These are phyloP conservation scores for Eubasilissa regina DNA, from an alignment of 1,140 invertebrate genomes.

Conservation along the genomic window DNA sequence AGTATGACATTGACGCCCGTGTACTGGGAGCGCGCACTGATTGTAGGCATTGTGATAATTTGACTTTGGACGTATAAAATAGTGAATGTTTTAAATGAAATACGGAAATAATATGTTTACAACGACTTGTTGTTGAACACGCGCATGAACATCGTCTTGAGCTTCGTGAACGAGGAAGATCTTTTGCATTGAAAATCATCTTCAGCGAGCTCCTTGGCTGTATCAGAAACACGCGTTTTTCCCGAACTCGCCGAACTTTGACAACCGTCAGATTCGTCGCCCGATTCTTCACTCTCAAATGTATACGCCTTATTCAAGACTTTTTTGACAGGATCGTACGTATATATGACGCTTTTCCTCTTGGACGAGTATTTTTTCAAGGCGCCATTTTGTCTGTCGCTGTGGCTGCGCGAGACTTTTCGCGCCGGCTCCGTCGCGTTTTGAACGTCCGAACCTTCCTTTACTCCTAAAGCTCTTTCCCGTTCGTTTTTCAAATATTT, in stretches of 20 bases:
- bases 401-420: constrained; percentile 49
- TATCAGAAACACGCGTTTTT: not conserved
- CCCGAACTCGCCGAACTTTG: not conserved
- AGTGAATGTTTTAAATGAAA: too few relatives aligned
- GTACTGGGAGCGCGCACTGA: too few relatives aligned
- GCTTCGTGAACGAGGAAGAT: constrained; percentile 53
- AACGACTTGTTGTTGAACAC: constrained; percentile 49
- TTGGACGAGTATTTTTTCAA: constrained; percentile 50
- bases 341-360: constrained; percentile 57
- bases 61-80: too few relatives aligned
- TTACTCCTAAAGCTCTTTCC: constrained; percentile 49
- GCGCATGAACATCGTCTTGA: constrained; percentile 53
- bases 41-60: too few relatives aligned
- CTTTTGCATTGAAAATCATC: constrained; percentile 38
- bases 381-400: constrained; percentile 45
- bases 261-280: too few relatives aligned
- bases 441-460: constrained; percentile 3
- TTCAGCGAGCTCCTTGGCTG: not conserved
- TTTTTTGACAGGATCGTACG: constrained; percentile 51
- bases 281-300: not conserved
- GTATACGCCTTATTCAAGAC: constrained; percentile 52
- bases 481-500: constrained; percentile 56
- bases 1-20: too few relatives aligned
- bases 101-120: too few relatives aligned
- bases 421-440: not conserved